These are phyloP conservation scores for Prosapia bicincta DNA, from an alignment of 2,888 invertebrate species.

Conservation along the genomic window DNA sequence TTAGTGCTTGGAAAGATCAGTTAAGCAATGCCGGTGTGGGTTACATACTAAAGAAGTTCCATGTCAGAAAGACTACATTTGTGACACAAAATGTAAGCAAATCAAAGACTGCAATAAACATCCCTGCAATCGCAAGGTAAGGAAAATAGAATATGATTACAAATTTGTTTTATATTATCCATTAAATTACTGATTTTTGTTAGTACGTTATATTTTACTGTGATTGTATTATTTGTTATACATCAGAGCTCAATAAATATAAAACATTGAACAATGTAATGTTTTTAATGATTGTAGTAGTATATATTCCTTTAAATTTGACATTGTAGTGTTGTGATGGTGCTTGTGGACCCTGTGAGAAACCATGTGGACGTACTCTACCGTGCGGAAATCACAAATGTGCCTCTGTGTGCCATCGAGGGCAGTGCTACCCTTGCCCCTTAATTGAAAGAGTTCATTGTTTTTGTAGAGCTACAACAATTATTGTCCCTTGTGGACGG, in stretches of 20 bases:
- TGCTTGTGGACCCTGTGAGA: conserved; percentile 78
- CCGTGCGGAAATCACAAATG: conserved; percentile 89
- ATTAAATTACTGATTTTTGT: too few relatives aligned
- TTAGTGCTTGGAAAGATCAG: conserved; percentile 64
- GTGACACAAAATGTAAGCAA: conserved; percentile 85
- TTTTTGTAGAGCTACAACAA: conserved; percentile 72
- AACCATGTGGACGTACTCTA: conserved; percentile 75
- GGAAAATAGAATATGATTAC: conserved; percentile 24
- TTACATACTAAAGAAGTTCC: conserved; percentile 74
- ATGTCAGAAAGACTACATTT: conserved; percentile 76
- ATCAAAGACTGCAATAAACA: conserved; percentile 81
- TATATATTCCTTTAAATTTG: too few relatives aligned
- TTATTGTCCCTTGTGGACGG: conserved; percentile 83
- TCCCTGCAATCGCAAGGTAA: conserved; percentile 78
- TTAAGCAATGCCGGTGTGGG: conserved; percentile 80
- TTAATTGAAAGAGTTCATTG: conserved; percentile 67
- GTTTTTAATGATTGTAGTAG: too few relatives aligned
- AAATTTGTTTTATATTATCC: not conserved
- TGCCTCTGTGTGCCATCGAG: conserved; percentile 71
- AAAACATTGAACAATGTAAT: too few relatives aligned
- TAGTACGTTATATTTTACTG: too few relatives aligned
- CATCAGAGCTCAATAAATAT: too few relatives aligned
- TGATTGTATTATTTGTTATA: too few relatives aligned
- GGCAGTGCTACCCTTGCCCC: conserved; percentile 82
- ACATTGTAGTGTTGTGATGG: conserved; percentile 79